Evolutionary conservation across 2,797 vertebrate genomes (phyloP).

Genomic region (Trematomus bernacchii): DNA sequence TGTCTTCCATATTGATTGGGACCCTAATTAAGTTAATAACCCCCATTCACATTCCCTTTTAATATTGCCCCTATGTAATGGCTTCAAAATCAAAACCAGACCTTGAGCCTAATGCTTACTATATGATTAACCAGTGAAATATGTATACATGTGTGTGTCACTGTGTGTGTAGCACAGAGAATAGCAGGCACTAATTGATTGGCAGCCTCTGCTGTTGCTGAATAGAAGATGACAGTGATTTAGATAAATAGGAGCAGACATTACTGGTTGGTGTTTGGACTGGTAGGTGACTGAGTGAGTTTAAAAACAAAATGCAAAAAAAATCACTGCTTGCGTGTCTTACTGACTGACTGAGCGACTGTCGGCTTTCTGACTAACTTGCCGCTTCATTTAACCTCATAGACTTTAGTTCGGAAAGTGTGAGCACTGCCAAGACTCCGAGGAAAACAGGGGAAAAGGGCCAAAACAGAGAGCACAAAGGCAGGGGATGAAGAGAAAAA

Average conservation of each 20-base stretch:
- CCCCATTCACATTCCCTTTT: conserved; percentile 22
- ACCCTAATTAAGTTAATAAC: conserved; percentile 27
- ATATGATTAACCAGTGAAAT: conserved; percentile 54
- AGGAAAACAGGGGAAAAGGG: neutral
- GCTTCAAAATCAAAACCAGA: conserved; percentile 58
- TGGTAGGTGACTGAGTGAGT: neutral
- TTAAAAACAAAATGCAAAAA: neutral
- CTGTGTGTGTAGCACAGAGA: conserved; percentile 14
- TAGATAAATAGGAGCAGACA: conserved; percentile 3
- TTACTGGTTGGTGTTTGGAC: neutral
- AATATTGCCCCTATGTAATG: conserved; percentile 24
- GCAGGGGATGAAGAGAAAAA: neutral
- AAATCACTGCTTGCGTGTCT: neutral
- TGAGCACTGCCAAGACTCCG: neutral
- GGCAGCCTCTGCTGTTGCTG: conserved; percentile 3
- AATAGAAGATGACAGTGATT: conserved; percentile 29
- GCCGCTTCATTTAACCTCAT: conserved; percentile 10
- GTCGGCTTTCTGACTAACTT: conserved; percentile 25
- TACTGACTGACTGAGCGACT: conserved; percentile 2
- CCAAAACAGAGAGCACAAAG: conserved; percentile 20
- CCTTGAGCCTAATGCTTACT: conserved; percentile 40
- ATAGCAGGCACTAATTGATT: conserved; percentile 18
- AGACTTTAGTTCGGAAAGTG: conserved; percentile 9
- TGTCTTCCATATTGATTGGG: conserved; percentile 29
- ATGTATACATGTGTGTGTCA: conserved; percentile 37